phyloP scores from a whole-genome alignment of 2,797 vertebrate species.

The Strix occidentalis region DNA sequence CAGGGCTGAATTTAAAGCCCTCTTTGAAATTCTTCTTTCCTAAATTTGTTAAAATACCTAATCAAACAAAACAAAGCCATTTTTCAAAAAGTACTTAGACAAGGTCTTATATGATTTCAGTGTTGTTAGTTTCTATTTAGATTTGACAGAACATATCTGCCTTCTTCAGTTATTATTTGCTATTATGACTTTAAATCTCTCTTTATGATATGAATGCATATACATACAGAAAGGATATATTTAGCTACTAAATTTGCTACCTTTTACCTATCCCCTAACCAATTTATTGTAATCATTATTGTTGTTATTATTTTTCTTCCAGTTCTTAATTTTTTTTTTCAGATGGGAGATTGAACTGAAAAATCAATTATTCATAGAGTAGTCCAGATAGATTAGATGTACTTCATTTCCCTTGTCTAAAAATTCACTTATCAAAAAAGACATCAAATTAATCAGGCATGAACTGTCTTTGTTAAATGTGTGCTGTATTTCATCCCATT shows the following conservation, averaged over 20 bases:
- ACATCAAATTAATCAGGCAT: constrained; percentile 5
- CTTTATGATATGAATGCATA: not conserved
- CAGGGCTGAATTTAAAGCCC: not conserved
- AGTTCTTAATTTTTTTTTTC: not conserved
- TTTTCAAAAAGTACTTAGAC: not conserved
- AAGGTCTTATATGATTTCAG: not conserved
- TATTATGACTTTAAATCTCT: not conserved
- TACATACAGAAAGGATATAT: not conserved
- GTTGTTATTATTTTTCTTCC: not conserved
- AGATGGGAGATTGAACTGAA: not conserved
- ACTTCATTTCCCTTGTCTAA: not conserved
- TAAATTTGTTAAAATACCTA: not conserved
- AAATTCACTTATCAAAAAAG: not conserved
- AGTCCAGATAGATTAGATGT: not conserved
- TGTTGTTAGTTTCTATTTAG: not conserved
- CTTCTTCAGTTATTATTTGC: not conserved
- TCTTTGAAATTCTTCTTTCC: not conserved
- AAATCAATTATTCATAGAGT: constrained; percentile 3
- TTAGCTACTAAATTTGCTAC: not conserved
- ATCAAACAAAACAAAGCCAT: not conserved
- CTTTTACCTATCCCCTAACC: not conserved
- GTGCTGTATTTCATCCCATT: not conserved
- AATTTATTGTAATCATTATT: not conserved
- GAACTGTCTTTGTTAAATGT: not conserved
- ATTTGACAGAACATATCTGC: not conserved